Evolutionary conservation across 2,113 vertebrate species (phyloP).

Genomic region (Climacteris rufus): DNA sequence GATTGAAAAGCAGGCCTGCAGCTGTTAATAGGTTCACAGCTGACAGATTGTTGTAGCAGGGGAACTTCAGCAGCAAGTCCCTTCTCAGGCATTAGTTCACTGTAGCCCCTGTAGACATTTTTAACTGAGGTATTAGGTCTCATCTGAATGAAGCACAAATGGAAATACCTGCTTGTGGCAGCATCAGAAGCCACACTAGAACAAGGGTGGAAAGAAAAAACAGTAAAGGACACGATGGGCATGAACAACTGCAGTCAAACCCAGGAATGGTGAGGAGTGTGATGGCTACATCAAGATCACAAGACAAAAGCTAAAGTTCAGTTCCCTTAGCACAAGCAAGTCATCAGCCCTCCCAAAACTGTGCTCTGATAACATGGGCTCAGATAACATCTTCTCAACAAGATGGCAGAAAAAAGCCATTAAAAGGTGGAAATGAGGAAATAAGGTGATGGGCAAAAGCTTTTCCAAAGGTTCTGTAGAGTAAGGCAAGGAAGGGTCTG

Average conservation of each 20-base stretch:
- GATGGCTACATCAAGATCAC: background rate
- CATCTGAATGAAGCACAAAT: background rate
- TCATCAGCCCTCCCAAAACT: rapidly evolving
- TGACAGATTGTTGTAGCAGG: background rate
- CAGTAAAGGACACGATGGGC: background rate
- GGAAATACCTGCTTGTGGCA: background rate
- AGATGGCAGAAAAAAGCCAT: background rate
- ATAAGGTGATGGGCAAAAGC: background rate
- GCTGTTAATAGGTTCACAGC: background rate
- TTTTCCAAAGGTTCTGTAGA: background rate
- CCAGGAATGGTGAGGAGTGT: background rate
- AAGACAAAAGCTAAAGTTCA: background rate
- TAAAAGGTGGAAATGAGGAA: background rate
- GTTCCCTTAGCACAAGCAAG: background rate
- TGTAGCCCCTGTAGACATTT: background rate
- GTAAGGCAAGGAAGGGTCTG: background rate
- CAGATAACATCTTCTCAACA: background rate
- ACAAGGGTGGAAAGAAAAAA: background rate
- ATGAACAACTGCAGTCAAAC: background rate
- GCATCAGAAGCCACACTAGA: background rate
- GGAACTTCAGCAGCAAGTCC: background rate
- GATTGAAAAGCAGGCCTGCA: background rate
- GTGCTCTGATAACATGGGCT: background rate
- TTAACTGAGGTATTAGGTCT: background rate
- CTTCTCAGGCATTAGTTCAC: background rate